Percentiles rank a stretch among this genome's conserved stretches.
Evolutionary conservation across 2,888 invertebrate genomes (phyloP).

Genomic region (Beris morrisii): DNA sequence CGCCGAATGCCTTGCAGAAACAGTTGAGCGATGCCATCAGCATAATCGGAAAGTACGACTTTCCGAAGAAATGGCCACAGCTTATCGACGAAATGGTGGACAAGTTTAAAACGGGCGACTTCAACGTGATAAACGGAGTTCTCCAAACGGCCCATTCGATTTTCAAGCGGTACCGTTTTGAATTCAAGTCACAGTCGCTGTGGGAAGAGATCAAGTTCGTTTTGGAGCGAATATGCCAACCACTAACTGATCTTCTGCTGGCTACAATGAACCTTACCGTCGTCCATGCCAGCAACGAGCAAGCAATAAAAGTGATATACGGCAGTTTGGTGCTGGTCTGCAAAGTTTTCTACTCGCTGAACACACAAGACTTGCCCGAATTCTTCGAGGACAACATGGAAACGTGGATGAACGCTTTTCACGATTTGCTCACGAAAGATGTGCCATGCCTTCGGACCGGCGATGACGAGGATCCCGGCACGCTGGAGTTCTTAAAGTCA

Average conservation of each 20-base stretch:
- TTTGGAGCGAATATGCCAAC: conserved; percentile 88
- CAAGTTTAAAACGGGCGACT: conserved; percentile 88
- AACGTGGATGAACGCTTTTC: conserved; percentile 92
- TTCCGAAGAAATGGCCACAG: conserved; percentile 94
- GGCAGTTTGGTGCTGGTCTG: conserved; percentile 84
- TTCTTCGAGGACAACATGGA: conserved; percentile 98
- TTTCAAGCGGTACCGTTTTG: conserved; percentile 93
- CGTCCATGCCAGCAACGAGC: conserved; percentile 75
- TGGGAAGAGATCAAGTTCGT: conserved; percentile 99
- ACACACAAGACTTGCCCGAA: conserved; percentile 97
- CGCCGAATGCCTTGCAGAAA: conserved; percentile 86
- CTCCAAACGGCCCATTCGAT: conserved; percentile 94
- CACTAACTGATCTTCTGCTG: conserved; percentile 90
- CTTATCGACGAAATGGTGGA: conserved; percentile 91
- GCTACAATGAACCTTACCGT: conserved; percentile 81
- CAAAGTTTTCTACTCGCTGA: conserved; percentile 96
- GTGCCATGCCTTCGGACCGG: conserved; percentile 75
- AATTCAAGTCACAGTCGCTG: conserved; percentile 90
- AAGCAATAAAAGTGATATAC: conserved; percentile 83
- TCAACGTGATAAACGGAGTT: conserved; percentile 92
- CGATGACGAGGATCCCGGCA: conserved; percentile 83
- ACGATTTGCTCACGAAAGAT: conserved; percentile 76
- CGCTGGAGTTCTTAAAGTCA: conserved; percentile 87
- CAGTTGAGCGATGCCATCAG: conserved; percentile 95
- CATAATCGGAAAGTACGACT: conserved; percentile 95